These are phyloP conservation scores for Microtus richardsoni DNA, from an alignment of 2,113 vertebrate species.

Conservation along the genomic window DNA sequence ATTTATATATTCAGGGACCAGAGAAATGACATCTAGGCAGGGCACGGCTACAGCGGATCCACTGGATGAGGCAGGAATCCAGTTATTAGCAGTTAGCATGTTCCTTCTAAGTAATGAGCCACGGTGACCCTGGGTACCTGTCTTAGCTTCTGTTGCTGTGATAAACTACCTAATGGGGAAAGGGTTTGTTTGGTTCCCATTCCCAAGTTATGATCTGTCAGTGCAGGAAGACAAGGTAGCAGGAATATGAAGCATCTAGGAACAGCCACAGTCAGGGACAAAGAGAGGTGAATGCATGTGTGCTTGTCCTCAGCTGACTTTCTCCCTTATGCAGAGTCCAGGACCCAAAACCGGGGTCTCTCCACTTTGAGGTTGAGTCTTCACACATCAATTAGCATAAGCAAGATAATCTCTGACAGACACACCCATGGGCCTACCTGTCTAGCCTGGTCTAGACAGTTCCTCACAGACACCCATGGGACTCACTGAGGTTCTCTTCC, in stretches of 20 bases:
- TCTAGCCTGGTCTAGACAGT: background rate
- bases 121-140: no score
- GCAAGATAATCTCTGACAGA: background rate
- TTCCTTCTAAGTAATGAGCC: rapidly evolving
- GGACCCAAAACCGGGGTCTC: background rate
- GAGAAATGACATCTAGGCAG: background rate
- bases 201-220: background rate
- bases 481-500: background rate
- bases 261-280: background rate
- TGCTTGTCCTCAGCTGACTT: background rate
- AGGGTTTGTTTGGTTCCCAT: background rate
- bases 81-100: rapidly evolving
- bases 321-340: background rate
- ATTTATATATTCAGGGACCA: background rate
- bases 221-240: background rate
- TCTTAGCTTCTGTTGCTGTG: no score
- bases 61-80: background rate
- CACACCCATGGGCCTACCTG: no score
- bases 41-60: no score
- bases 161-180: background rate
- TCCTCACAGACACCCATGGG: no score
- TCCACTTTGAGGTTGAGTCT: background rate
- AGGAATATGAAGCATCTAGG: background rate
- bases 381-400: background rate
- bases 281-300: background rate